These are phyloP conservation scores for Ctena decussata DNA, from an alignment of 2,888 invertebrate genomes.

Conservation along the genomic window DNA sequence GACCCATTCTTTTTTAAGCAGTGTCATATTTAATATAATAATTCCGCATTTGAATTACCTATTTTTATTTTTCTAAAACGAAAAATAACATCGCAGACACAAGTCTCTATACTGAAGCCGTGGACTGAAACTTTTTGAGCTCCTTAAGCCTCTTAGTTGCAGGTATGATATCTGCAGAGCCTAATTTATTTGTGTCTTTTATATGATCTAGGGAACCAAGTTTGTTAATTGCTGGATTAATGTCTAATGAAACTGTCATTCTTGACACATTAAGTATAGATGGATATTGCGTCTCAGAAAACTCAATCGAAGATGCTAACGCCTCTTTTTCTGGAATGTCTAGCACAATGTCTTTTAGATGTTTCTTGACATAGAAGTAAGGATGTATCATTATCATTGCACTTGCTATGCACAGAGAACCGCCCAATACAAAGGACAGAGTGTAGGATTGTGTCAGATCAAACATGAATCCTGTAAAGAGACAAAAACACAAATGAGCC, in stretches of 20 bases:
- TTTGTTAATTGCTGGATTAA: conserved; percentile 22
- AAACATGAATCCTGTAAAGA: conserved; percentile 63
- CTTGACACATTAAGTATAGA: conserved; percentile 49
- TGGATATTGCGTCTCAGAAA: conserved; percentile 11
- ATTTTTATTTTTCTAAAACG: no score
- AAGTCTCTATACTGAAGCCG: conserved; percentile 10
- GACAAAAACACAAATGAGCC: no score
- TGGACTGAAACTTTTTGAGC: not conserved
- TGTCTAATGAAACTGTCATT: conserved; percentile 52
- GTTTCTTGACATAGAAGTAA: conserved; percentile 49
- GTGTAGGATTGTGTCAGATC: conserved; percentile 64
- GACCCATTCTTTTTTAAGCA: no score
- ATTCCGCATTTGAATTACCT: no score
- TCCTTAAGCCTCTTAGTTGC: not conserved
- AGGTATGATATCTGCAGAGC: not conserved
- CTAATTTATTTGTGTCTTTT: not conserved
- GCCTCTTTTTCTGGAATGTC: conserved; percentile 37
- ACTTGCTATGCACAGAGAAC: conserved; percentile 54
- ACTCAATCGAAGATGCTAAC: conserved; percentile 41
- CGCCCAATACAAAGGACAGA: conserved; percentile 63
- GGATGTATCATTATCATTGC: conserved; percentile 64
- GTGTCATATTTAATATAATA: no score
- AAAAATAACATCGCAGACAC: no score
- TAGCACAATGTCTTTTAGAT: not conserved
- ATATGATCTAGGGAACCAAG: not conserved